Percentiles rank a stretch among this genome's conserved stretches.
These are phyloP conservation scores for Holcopasites calliopsidis DNA, from an alignment of 1,140 invertebrate species.

Conservation along the genomic window DNA sequence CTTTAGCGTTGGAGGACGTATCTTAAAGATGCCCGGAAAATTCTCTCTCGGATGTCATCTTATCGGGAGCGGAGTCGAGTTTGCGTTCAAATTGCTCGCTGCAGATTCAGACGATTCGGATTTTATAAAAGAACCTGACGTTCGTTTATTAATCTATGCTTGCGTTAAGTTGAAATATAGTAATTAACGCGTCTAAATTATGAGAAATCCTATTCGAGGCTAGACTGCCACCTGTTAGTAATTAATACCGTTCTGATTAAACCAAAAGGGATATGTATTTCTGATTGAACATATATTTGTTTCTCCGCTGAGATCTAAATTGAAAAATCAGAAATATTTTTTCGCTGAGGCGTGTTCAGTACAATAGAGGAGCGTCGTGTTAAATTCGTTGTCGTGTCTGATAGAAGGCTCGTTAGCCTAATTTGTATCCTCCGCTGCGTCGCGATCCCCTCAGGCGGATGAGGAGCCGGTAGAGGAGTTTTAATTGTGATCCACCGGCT, in stretches of 20 bases:
- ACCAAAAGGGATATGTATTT: no score
- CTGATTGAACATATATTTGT: no score
- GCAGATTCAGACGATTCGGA: neutral
- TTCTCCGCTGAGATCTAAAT: neutral
- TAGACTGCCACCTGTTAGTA: no score
- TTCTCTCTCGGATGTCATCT: constrained; percentile 19
- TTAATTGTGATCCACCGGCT: constrained; percentile 60
- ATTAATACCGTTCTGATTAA: no score
- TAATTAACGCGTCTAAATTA: no score
- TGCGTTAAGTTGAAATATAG: no score
- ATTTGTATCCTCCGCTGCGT: constrained; percentile 5
- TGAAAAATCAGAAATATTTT: constrained; percentile 19
- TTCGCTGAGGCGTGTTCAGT: neutral
- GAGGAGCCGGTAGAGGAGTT: constrained; percentile 42
- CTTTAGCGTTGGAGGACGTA: no score
- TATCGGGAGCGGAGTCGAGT: neutral
- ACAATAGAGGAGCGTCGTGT: neutral
- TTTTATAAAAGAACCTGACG: no score
- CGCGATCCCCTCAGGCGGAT: constrained; percentile 10
- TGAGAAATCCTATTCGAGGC: no score
- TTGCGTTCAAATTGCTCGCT: neutral
- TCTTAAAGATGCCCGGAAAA: constrained; percentile 39
- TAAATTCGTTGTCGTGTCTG: constrained; percentile 13
- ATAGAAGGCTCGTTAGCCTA: constrained; percentile 42
- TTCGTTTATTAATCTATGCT: no score